Percentiles rank a stretch among this genome's conserved stretches.
phyloP scores from a whole-genome alignment of 2,113 vertebrate species.

The Muntiacus reevesi region DNA sequence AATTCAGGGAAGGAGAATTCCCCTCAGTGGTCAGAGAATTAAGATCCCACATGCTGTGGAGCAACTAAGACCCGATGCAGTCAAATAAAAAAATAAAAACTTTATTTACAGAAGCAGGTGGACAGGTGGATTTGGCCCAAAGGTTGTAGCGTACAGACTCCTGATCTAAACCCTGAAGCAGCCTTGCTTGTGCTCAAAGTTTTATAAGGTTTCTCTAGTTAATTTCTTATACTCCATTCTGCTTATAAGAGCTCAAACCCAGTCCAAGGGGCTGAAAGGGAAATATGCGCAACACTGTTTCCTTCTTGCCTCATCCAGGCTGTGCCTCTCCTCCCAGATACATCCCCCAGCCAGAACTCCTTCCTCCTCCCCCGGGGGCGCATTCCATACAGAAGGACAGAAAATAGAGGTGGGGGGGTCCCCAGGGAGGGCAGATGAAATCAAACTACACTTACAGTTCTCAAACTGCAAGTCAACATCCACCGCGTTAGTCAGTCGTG shows the following conservation, averaged over 20 bases:
- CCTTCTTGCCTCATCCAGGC: background rate
- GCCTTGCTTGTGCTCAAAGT: background rate
- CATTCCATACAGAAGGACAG: background rate
- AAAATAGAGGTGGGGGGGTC: background rate
- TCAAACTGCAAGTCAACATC: background rate
- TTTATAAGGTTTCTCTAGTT: background rate
- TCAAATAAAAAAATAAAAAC: background rate
- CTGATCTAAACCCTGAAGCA: background rate
- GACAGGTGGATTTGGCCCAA: background rate
- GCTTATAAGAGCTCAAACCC: background rate
- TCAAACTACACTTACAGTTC: background rate
- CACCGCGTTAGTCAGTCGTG: background rate
- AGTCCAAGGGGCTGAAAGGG: background rate
- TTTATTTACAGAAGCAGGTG: background rate
- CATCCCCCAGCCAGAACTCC: background rate
- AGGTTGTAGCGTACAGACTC: background rate
- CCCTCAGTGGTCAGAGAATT: background rate
- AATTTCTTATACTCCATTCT: background rate
- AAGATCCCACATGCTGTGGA: background rate
- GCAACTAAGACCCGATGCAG: background rate
- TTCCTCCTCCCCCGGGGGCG: background rate
- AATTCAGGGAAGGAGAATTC: background rate
- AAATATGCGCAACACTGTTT: background rate
- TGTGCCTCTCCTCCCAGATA: background rate
- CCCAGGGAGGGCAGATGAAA: background rate